Conservation (phyloP, 1,140 invertebrate species). For the Bombus turneri region DNA sequence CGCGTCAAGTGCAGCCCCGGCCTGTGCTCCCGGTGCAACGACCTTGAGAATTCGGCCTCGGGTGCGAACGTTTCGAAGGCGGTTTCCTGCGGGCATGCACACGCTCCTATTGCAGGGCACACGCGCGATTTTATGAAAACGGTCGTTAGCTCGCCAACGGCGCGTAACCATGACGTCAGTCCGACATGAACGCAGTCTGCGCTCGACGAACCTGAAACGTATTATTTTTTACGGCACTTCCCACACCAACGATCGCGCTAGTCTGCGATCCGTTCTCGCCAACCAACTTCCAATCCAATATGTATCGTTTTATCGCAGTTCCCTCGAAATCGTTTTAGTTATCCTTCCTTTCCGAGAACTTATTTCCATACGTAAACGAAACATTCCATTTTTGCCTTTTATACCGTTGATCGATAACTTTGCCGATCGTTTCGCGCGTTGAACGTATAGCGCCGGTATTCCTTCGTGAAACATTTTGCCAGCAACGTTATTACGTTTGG, state of each 20-base stretch:
- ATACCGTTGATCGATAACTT: too few species aligned
- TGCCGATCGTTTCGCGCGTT: too few species aligned
- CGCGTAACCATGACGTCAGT: conserved; percentile 69
- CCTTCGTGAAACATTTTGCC: too few species aligned
- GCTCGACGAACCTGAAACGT: conserved; percentile 64
- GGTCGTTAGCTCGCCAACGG: conserved; percentile 68
- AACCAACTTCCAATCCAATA: not conserved
- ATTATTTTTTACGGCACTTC: conserved; percentile 64
- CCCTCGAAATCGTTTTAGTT: not conserved
- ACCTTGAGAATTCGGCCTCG: conserved; percentile 54
- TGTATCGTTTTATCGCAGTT: not conserved
- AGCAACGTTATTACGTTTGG: too few species aligned
- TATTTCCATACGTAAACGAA: too few species aligned
- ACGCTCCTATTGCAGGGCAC: conserved; percentile 2
- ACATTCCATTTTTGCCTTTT: too few species aligned
- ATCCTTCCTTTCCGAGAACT: not conserved
- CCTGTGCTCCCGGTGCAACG: conserved; percentile 25
- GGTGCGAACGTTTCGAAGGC: conserved; percentile 29
- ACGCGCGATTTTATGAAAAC: conserved; percentile 65
- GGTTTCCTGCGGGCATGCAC: conserved; percentile 21
- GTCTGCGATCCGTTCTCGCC: not conserved
- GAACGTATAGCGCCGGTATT: too few species aligned
- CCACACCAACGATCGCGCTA: conserved; percentile 9
- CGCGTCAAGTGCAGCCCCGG: conserved; percentile 36
- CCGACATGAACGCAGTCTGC: conserved; percentile 53